These are phyloP conservation scores for Phaethornis superciliosus DNA, from an alignment of 2,113 vertebrate species.

Conservation along the genomic window DNA sequence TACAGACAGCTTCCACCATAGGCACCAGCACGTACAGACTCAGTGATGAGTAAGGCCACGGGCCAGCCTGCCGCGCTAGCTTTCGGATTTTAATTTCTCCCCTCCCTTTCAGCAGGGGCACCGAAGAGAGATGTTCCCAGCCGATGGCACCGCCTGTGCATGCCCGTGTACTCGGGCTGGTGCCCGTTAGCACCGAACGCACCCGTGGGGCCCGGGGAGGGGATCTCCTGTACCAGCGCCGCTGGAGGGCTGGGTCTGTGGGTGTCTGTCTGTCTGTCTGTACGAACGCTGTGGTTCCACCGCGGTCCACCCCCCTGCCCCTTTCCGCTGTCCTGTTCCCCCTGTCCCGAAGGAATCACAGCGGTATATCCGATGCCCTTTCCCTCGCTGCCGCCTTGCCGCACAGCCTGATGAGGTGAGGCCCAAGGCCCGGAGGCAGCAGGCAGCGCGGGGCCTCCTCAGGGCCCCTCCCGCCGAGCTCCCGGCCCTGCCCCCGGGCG, in stretches of 20 bases:
- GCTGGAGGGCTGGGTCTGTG: not conserved
- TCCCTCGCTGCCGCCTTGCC: too few species aligned
- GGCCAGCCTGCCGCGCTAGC: not conserved
- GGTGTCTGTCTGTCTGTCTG: not conserved
- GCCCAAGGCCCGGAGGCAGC: too few species aligned
- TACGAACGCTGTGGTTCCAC: fast-evolving
- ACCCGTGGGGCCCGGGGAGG: too few species aligned
- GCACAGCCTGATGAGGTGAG: too few species aligned
- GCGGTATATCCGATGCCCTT: fast-evolving
- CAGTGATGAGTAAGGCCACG: too few species aligned
- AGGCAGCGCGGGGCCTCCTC: too few species aligned
- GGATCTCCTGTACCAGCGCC: not conserved
- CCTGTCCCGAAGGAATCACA: not conserved
- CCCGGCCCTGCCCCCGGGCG: not conserved
- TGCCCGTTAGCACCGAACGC: too few species aligned
- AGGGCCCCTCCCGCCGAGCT: not conserved
- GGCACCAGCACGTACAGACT: fast-evolving
- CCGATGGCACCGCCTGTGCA: not conserved
- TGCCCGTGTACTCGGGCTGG: too few species aligned
- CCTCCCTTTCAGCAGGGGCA: not conserved
- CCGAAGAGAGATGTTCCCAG: too few species aligned
- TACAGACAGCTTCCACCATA: not conserved
- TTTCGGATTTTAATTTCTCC: too few species aligned
- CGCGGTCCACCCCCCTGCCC: too few species aligned
- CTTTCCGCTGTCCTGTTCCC: too few species aligned